Evolutionary conservation across 2,113 vertebrate species (phyloP), one percentile per base, ranked within the genome.

Genomic region (Burhinus bistriatus): DNA sequence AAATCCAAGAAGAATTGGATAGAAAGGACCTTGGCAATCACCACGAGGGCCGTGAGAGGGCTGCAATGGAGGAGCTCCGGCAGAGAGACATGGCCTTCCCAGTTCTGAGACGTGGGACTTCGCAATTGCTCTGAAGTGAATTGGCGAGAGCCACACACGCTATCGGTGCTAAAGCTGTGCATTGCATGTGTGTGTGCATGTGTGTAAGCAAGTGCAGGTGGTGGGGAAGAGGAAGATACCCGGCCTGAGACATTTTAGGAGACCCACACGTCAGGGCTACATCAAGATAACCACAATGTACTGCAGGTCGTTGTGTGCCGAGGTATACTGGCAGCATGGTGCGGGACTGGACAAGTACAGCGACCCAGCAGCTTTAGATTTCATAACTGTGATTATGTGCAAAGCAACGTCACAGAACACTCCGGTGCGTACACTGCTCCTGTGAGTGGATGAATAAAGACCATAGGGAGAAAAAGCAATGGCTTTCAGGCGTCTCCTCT

Each of bases 91-190:
- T 2, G 1, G 57, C 17, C 27, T 83, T 52, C 19, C 36, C 1
- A 1, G 22, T 73, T 73, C 77, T 6, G 12, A 75, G 54, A 83
- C 0, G 0, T 18, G 34, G 58, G 34, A 70, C 71, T 27, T 10
- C 3, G 47, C 38, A 54, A 20, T 0, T 36, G 45, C 38, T 22
- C 66, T 70, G 51, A 54, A 38, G 71, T 15, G 66, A 83, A 62
- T 6, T 9, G 22, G 8, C 0, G 0, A 75, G 32, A 70, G 32
- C 26, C 5, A 1, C 55, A 17, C 12, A 1, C 0, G 1, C 36
- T 20, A 6, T 6, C 1, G 1, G 49, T 32, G 62, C 45, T 65
- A 9, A 42, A 64, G 55, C 51, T 44, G 44, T 5, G n/a, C 29
- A 15, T 3, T 22, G 59, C 7, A 6, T 1, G 0, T 16, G 54